Conservation (phyloP, 35 echinoderm and acorn worm genomes). For the Ptychodera flava region DNA sequence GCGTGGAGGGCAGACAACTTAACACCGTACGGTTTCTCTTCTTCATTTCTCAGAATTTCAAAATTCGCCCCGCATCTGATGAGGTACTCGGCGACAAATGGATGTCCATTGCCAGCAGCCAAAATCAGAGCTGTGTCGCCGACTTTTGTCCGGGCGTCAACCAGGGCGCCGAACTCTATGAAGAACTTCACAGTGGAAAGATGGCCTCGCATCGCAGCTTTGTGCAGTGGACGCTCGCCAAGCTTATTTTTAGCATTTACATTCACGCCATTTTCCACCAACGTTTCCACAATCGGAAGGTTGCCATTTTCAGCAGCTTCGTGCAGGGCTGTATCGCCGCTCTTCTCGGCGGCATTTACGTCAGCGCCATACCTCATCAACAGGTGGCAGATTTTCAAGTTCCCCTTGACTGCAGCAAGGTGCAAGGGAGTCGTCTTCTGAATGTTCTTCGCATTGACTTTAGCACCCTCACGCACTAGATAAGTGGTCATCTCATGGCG, state of each 20-base stretch:
- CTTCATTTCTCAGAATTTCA: background rate
- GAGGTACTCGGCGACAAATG: background rate
- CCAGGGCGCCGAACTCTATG: background rate
- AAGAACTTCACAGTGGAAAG: background rate
- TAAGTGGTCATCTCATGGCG: background rate
- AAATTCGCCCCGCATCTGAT: background rate
- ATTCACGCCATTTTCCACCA: background rate
- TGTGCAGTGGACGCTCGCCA: background rate
- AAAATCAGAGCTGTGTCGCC: background rate
- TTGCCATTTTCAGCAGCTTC: background rate
- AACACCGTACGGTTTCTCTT: background rate
- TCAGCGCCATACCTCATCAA: background rate
- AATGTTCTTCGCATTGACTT: background rate
- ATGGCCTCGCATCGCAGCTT: background rate
- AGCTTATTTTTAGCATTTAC: background rate
- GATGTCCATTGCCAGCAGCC: background rate
- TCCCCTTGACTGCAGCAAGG: background rate
- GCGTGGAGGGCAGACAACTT: background rate
- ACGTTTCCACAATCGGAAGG: background rate
- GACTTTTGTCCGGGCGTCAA: background rate
- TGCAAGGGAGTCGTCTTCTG: background rate
- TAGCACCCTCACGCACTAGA: background rate
- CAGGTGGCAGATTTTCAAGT: background rate
- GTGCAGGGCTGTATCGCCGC: background rate
- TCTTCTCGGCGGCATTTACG: background rate